phyloP scores from a whole-genome alignment of 2,888 invertebrate genomes.

The Euproctis similis region DNA sequence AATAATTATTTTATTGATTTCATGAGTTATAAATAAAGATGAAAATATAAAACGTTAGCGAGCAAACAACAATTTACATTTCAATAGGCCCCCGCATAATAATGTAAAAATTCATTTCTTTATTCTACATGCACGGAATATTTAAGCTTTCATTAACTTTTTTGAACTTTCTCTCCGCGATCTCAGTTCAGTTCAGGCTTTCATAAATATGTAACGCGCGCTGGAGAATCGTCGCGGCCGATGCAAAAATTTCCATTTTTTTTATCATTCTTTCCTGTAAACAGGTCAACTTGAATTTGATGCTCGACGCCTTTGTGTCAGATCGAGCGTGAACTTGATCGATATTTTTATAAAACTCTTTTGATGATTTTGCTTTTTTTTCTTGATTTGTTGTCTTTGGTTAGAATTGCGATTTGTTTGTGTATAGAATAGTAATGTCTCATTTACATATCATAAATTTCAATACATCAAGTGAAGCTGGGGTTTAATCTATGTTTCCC shows the following conservation, averaged over 20 bases:
- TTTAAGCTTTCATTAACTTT: slow-evolving; percentile 71
- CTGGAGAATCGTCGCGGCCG: slow-evolving; percentile 48
- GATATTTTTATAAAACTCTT: slow-evolving; percentile 11
- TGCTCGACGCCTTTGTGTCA: slow-evolving; percentile 39
- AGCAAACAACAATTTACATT: slow-evolving; percentile 60
- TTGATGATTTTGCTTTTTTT: too few species aligned
- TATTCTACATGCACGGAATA: slow-evolving; percentile 69
- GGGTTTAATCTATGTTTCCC: too few species aligned
- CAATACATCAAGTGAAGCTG: too few species aligned
- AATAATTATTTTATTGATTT: too few species aligned
- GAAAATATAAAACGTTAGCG: too few species aligned
- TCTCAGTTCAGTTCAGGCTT: slow-evolving; percentile 54
- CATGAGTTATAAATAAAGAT: too few species aligned
- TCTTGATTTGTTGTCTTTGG: too few species aligned
- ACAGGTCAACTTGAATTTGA: slow-evolving; percentile 60
- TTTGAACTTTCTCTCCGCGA: slow-evolving; percentile 68
- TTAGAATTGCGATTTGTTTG: too few species aligned
- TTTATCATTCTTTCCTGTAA: slow-evolving; percentile 45
- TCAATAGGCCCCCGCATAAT: slow-evolving; percentile 49
- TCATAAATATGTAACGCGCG: slow-evolving; percentile 71
- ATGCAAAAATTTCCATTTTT: slow-evolving; percentile 54
- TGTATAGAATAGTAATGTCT: too few species aligned
- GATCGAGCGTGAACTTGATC: slow-evolving; percentile 24
- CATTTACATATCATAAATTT: too few species aligned
- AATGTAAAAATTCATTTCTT: slow-evolving; percentile 64